Evolutionary conservation across 2,888 invertebrate genomes (phyloP).

Genomic region (Aethes cnicana): DNA sequence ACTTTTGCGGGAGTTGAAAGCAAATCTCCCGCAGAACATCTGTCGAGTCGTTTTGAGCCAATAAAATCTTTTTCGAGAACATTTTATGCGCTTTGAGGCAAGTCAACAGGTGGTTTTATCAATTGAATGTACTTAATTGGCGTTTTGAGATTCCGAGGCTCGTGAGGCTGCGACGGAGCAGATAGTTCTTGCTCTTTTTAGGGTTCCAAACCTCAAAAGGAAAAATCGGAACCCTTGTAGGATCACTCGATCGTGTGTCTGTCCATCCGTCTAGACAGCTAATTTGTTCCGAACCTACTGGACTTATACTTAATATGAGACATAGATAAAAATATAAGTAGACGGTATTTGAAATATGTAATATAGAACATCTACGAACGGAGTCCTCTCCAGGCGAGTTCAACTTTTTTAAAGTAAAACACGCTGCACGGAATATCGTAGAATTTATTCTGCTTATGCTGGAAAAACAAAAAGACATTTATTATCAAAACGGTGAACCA

Average conservation of each 20-base stretch:
- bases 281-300: no score
- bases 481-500: no score
- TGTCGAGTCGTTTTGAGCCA: slow-evolving; percentile 64
- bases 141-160: slow-evolving; percentile 45
- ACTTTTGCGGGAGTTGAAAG: slow-evolving; percentile 54
- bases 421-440: no score
- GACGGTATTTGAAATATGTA: no score
- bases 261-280: no score
- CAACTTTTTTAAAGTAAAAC: no score
- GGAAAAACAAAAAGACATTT: no score
- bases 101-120: slow-evolving; percentile 77
- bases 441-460: no score
- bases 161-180: slow-evolving; percentile 18
- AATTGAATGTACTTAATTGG: slow-evolving; percentile 74
- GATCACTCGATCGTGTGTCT: neutral
- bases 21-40: slow-evolving; percentile 65
- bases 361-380: no score
- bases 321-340: no score
- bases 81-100: slow-evolving; percentile 48
- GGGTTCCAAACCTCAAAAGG: slow-evolving; percentile 3
- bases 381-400: no score
- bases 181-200: slow-evolving; percentile 10
- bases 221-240: neutral
- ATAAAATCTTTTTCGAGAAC: slow-evolving; percentile 72
- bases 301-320: no score